These are phyloP conservation scores for Oeneis ivallda DNA, from an alignment of 2,888 invertebrate species.

Conservation along the genomic window DNA sequence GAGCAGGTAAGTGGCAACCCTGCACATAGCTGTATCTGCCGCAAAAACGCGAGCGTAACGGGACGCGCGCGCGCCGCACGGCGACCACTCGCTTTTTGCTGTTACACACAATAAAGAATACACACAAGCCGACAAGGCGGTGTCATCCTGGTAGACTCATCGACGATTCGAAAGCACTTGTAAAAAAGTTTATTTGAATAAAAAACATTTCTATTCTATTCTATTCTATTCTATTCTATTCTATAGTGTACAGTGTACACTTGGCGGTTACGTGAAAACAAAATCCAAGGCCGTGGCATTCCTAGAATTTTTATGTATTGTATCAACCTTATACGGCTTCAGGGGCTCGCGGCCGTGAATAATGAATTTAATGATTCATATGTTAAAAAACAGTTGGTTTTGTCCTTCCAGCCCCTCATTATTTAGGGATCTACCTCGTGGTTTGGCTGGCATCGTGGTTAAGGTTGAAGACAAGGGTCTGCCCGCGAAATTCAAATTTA, in stretches of 20 bases:
- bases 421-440: no score
- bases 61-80: conserved; percentile 42
- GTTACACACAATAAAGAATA: conserved; percentile 19
- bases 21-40: conserved; percentile 41
- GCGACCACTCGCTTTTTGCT: conserved; percentile 35
- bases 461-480: no score
- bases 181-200: no score
- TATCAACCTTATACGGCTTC: background rate
- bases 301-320: background rate
- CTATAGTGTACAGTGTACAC: background rate
- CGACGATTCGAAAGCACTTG: no score
- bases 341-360: background rate
- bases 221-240: no score
- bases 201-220: no score
- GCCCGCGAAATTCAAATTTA: no score
- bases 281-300: conserved; percentile 9
- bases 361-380: background rate
- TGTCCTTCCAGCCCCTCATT: no score
- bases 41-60: conserved; percentile 47
- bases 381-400: no score
- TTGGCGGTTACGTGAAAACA: background rate
- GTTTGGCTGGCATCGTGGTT: no score
- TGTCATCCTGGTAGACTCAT: background rate
- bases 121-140: background rate
- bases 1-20: conserved; percentile 21